Percentiles rank a stretch among this genome's conserved stretches.
These are phyloP conservation scores for Nemurella pictetii DNA, from an alignment of 2,888 invertebrate species.

Conservation along the genomic window DNA sequence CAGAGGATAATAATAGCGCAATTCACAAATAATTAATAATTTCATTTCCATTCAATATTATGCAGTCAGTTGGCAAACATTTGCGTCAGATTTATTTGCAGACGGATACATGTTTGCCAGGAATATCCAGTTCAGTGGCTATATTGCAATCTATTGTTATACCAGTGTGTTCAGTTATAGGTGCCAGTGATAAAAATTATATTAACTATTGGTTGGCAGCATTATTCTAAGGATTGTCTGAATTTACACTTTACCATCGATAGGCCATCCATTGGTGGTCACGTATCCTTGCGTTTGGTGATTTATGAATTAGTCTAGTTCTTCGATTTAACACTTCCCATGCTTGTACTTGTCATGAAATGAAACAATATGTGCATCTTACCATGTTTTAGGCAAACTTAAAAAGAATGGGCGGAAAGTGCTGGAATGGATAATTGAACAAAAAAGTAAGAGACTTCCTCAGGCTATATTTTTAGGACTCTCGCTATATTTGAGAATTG, in stretches of 20 bases:
- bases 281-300: too few species aligned
- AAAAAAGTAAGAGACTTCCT: slow-evolving; percentile 81
- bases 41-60: slow-evolving; percentile 1
- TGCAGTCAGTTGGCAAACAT: background rate
- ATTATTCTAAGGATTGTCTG: too few species aligned
- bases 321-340: background rate
- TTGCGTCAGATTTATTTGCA: background rate
- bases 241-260: too few species aligned
- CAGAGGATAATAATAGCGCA: slow-evolving; percentile 10
- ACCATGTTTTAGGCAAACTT: slow-evolving; percentile 83
- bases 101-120: background rate
- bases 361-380: background rate
- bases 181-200: too few species aligned
- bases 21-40: background rate
- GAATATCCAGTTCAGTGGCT: too few species aligned
- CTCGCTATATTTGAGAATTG: background rate
- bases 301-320: too few species aligned
- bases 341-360: background rate
- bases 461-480: background rate
- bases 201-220: too few species aligned
- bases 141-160: too few species aligned
- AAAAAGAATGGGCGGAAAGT: slow-evolving; percentile 87
- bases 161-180: too few species aligned
- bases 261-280: too few species aligned
- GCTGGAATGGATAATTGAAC: slow-evolving; percentile 93